A percentile compares a stretch with the other conserved stretches of the same genome.
Evolutionary conservation across 2,888 invertebrate genomes (phyloP).

Genomic region (Geotrupes spiniger): DNA sequence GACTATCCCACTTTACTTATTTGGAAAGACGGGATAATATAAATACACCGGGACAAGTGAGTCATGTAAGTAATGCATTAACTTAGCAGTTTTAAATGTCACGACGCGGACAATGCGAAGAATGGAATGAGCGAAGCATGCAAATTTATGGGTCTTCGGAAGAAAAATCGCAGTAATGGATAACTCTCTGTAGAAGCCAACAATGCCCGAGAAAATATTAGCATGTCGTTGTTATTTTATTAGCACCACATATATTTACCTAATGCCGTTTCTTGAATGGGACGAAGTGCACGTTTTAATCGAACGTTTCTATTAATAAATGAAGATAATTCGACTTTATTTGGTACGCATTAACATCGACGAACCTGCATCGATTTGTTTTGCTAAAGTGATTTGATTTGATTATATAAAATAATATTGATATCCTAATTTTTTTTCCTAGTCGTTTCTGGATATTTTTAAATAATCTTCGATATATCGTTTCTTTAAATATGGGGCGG

Average conservation of each 20-base stretch:
- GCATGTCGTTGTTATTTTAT: slow-evolving; percentile 1
- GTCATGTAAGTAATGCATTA: slow-evolving; percentile 38
- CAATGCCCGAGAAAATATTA: slow-evolving; percentile 7
- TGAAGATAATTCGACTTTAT: no score
- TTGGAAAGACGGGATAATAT: slow-evolving; percentile 37
- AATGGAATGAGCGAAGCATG: slow-evolving; percentile 27
- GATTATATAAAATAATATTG: no score
- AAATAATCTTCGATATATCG: no score
- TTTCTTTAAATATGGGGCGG: no score
- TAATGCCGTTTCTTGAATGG: no score
- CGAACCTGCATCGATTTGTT: no score
- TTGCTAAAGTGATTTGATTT: no score
- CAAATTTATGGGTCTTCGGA: slow-evolving; percentile 30
- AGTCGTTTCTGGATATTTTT: no score
- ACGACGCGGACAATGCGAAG: slow-evolving; percentile 32
- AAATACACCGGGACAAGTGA: slow-evolving; percentile 35
- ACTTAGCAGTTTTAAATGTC: slow-evolving; percentile 37
- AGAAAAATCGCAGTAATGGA: slow-evolving; percentile 28
- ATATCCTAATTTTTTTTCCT: no score
- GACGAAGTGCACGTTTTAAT: no score
- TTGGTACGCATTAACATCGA: no score
- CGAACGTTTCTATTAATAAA: no score
- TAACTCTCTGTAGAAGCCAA: slow-evolving; percentile 14
- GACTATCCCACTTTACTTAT: slow-evolving; percentile 29
- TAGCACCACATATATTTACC: neutral